Evolutionary conservation across 2,113 vertebrate genomes (phyloP).

Genomic region (Nerophis lumbriciformis): DNA sequence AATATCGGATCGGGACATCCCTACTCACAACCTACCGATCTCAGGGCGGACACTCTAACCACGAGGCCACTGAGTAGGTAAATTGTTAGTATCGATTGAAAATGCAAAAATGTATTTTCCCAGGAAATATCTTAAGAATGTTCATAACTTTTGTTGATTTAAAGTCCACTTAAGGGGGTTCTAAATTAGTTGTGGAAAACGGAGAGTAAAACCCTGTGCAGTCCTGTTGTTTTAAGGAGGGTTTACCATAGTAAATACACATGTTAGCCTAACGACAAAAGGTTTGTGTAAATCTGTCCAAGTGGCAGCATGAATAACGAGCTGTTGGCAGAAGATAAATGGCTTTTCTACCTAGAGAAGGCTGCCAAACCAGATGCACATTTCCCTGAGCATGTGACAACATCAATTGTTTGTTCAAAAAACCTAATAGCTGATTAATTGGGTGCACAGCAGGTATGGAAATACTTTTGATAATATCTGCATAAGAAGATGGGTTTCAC

Average conservation of each 20-base stretch:
- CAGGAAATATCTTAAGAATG: slow-evolving; percentile 12
- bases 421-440: slow-evolving; percentile 70
- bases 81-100: slow-evolving; percentile 30
- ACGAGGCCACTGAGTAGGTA: too few species aligned
- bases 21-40: too few species aligned
- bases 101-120: slow-evolving; percentile 27
- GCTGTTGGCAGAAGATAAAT: slow-evolving; percentile 66
- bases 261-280: slow-evolving; percentile 62
- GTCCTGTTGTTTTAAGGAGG: slow-evolving; percentile 43
- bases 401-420: slow-evolving; percentile 65
- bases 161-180: slow-evolving; percentile 44
- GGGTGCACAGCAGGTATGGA: slow-evolving; percentile 51
- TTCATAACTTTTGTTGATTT: slow-evolving; percentile 38
- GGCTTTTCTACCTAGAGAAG: slow-evolving; percentile 44
- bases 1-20: too few species aligned
- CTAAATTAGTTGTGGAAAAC: slow-evolving; percentile 29
- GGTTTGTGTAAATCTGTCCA: slow-evolving; percentile 70
- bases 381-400: slow-evolving; percentile 58
- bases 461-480: slow-evolving; percentile 65
- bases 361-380: slow-evolving; percentile 60
- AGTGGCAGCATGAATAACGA: slow-evolving; percentile 49
- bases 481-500: slow-evolving; percentile 48
- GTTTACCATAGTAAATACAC: slow-evolving; percentile 58
- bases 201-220: slow-evolving; percentile 1
- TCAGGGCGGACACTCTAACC: too few species aligned